Evolutionary conservation across 2,113 vertebrate genomes (phyloP), one percentile per base, ranked within the genome.

Genomic region (Suricata suricatta): DNA sequence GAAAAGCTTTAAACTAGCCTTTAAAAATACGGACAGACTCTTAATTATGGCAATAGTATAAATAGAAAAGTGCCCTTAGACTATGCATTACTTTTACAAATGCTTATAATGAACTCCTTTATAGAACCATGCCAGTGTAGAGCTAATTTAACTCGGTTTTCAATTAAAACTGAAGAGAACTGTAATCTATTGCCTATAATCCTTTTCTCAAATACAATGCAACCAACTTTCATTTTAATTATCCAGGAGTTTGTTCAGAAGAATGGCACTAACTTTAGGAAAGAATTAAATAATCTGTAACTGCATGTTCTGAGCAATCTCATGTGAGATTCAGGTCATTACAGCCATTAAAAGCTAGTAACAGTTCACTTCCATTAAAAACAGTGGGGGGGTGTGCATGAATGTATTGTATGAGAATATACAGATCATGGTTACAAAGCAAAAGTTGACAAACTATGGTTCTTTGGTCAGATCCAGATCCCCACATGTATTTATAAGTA

Each of bases 101-200:
- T 88, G 66, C 60, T 97, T 94, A 82, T 96, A 93, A 95, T 94
- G 90, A 90, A 93, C 50, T 98, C 84, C 54, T 92, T 90, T 95
- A 92, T 79, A 96, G 63, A 92, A 88, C 21, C 33, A 85, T 88
- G 38, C 57, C 77, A 94, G 60, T 33, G 31, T n/a, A 85, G 71
- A 77, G 88, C 80, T 97, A 97, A 97, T 96, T 92, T 95, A 90
- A 94, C 94, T 92, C 50, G 21, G 66, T 92, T 97, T 98, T 96
- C 83, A 95, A 94, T 97, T 97, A 96, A 96, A 96, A 68, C 44
- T 90, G n/a, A 96, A 96, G 54, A 94, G 57, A 97, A 93, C 64
- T 85, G 0, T 89, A 96, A 88, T 95, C 71, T 95, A 85, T 80
- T 94, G 52, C 38, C 92, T 93, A 69, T 23, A 90, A 76, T 87